Evolutionary conservation across 1,140 invertebrate genomes (phyloP).

Genomic region (Drosophila saltans): DNA sequence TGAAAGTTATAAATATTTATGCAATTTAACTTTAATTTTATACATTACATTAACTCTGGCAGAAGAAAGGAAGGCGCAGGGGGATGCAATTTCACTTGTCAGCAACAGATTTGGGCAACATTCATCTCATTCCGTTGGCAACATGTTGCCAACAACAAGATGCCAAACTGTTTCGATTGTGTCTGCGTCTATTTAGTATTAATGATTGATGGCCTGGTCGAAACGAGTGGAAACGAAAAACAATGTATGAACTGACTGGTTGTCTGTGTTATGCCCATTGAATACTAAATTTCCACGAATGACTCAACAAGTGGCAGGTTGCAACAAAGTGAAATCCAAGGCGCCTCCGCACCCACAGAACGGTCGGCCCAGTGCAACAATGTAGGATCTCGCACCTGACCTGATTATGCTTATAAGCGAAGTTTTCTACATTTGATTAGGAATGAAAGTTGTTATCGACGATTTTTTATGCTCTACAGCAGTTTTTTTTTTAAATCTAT

Average conservation of each 20-base stretch:
- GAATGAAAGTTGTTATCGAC: neutral
- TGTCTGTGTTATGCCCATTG: constrained; percentile 27
- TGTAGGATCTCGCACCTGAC: constrained; percentile 30
- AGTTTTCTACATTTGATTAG: constrained; percentile 11
- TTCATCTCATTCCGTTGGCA: constrained; percentile 46
- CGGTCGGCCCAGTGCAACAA: neutral
- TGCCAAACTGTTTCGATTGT: constrained; percentile 7
- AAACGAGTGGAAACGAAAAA: constrained; percentile 2
- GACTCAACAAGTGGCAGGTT: constrained; percentile 73
- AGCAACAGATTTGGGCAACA: constrained; percentile 37
- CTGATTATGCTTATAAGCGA: constrained; percentile 37
- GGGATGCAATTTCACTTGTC: constrained; percentile 60
- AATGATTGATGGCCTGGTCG: constrained; percentile 40
- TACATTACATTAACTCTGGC: constrained; percentile 58
- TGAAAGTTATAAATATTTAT: constrained; percentile 54
- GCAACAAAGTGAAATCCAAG: constrained; percentile 21
- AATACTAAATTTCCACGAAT: constrained; percentile 63
- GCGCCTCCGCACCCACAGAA: constrained; percentile 38
- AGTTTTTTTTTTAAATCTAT: neutral
- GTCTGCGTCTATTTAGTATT: constrained; percentile 19
- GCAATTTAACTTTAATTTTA: constrained; percentile 50
- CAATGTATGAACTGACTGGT: neutral
- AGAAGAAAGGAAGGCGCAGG: constrained; percentile 21
- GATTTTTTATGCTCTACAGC: constrained; percentile 8
- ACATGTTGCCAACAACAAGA: constrained; percentile 27